Evolutionary conservation across 2,797 vertebrate genomes (phyloP).

Genomic region (Masticophis lateralis): DNA sequence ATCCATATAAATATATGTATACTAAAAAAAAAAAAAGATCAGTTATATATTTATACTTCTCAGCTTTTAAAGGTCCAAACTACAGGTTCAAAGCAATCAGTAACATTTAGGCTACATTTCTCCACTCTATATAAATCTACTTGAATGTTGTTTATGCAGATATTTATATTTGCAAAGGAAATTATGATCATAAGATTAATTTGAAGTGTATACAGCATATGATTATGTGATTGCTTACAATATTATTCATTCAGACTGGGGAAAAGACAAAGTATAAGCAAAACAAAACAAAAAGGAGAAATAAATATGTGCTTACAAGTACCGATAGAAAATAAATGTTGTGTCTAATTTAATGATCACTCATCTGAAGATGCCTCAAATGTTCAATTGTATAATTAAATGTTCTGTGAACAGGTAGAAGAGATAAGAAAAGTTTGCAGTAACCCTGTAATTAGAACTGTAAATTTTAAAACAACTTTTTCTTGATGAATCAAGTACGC

Average conservation of each 20-base stretch:
- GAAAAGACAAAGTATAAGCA: slow-evolving; percentile 25
- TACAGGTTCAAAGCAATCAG: slow-evolving; percentile 13
- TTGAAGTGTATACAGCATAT: neutral
- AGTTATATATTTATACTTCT: neutral
- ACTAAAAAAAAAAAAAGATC: neutral
- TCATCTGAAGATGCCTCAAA: slow-evolving; percentile 38
- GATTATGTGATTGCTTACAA: slow-evolving; percentile 29
- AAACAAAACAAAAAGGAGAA: neutral
- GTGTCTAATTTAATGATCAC: slow-evolving; percentile 2
- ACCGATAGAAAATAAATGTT: slow-evolving; percentile 34
- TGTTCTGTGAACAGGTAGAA: slow-evolving; percentile 20
- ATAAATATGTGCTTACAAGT: slow-evolving; percentile 18
- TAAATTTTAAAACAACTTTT: neutral
- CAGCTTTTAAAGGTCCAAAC: neutral
- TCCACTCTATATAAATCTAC: slow-evolving; percentile 9
- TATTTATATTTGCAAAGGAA: slow-evolving; percentile 42
- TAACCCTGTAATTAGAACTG: neutral
- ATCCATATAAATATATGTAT: neutral
- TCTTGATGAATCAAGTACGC: neutral
- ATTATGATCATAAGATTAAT: slow-evolving; percentile 23
- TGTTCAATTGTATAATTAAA: slow-evolving; percentile 40
- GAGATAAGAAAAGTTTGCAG: slow-evolving; percentile 25
- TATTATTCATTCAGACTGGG: slow-evolving; percentile 29
- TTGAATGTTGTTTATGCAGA: neutral
- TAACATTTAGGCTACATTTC: slow-evolving; percentile 21